A percentile compares a stretch with the other conserved stretches of the same genome.
Evolutionary conservation across 2,888 invertebrate species (phyloP).

Genomic region (Cetonia aurata): DNA sequence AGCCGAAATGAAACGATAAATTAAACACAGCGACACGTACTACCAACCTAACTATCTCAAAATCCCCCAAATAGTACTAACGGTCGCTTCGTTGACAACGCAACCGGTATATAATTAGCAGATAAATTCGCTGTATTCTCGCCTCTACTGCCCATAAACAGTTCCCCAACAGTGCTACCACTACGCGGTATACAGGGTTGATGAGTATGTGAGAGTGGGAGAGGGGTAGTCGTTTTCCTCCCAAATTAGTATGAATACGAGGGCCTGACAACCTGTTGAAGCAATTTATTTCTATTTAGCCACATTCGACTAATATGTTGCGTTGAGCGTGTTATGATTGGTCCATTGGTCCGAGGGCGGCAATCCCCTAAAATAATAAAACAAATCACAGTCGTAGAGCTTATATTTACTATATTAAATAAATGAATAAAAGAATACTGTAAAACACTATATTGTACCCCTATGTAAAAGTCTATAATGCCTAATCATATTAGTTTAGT

Average conservation of each 20-base stretch:
- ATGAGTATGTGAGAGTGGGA: neutral
- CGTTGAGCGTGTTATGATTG: neutral
- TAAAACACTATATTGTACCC: constrained; percentile 54
- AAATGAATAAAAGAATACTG: constrained; percentile 8
- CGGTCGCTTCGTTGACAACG: neutral
- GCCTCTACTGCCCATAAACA: constrained; percentile 3
- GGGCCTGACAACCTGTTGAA: constrained; percentile 34
- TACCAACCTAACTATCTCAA: no score
- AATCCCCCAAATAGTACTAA: no score
- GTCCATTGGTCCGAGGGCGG: constrained; percentile 47
- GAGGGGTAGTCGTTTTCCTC: neutral
- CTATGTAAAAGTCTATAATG: constrained; percentile 56
- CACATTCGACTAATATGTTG: constrained; percentile 8
- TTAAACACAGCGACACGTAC: no score
- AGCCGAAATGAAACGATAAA: no score
- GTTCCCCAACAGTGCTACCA: constrained; percentile 3
- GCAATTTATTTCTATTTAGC: constrained; percentile 45
- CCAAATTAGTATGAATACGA: constrained; percentile 32
- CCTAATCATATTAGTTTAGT: constrained; percentile 62
- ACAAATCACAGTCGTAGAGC: constrained; percentile 58
- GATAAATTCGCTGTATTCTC: constrained; percentile 31
- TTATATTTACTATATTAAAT: constrained; percentile 33
- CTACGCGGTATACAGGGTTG: neutral
- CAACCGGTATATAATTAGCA: constrained; percentile 27
- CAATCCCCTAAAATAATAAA: constrained; percentile 38